Conservation (phyloP, 2,113 vertebrate genomes). For the Corvus cornix region DNA sequence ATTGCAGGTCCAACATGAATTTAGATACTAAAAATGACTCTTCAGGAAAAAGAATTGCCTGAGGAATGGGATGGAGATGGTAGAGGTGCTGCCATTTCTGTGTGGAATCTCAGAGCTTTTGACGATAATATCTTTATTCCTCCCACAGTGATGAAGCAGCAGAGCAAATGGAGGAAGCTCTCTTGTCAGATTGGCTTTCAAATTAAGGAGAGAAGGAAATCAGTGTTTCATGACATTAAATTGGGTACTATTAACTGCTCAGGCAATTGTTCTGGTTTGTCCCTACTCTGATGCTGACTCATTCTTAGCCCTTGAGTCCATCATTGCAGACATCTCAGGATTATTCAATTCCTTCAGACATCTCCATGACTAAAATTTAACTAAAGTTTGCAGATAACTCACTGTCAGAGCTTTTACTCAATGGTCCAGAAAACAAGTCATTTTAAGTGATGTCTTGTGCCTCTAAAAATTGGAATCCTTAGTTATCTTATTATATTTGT, state of each 20-base stretch:
- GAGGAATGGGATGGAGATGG: background rate
- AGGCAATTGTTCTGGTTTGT: background rate
- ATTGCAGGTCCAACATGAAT: background rate
- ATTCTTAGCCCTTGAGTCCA: background rate
- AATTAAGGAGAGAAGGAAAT: background rate
- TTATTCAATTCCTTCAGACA: background rate
- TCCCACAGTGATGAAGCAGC: background rate
- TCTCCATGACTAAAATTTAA: background rate
- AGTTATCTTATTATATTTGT: background rate
- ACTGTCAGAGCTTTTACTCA: background rate
- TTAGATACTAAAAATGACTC: background rate
- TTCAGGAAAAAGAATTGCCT: background rate
- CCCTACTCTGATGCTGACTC: background rate
- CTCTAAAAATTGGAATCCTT: background rate
- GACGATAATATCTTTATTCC: background rate
- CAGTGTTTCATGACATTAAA: background rate
- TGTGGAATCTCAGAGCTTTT: background rate
- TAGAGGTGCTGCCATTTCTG: background rate
- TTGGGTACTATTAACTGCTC: background rate
- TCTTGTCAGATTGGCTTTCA: background rate
- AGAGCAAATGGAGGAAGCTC: background rate
- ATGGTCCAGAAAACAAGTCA: accelerated
- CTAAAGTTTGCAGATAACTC: background rate
- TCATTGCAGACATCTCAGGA: background rate
- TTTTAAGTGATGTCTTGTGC: background rate